phyloP scores from a whole-genome alignment of 1,140 invertebrate genomes.

The Lepidurus arcticus region DNA sequence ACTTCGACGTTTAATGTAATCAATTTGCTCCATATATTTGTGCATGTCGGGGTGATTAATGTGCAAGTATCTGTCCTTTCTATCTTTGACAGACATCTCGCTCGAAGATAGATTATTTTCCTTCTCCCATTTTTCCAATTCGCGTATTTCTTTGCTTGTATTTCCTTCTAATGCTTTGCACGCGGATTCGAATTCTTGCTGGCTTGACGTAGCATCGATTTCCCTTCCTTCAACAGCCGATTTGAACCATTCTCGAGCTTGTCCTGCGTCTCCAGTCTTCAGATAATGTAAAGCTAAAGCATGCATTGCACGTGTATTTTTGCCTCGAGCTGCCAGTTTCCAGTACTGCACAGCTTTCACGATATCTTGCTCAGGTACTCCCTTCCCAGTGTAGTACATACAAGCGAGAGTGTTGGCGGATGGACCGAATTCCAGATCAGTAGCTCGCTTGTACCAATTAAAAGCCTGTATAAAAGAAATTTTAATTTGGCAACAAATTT shows the following conservation, averaged over 20 bases:
- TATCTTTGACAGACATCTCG: too few species aligned
- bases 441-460: too few species aligned
- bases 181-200: not conserved
- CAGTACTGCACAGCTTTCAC: too few species aligned
- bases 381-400: too few species aligned
- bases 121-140: too few species aligned
- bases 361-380: too few species aligned
- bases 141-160: fast-evolving
- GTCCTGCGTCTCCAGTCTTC: not conserved
- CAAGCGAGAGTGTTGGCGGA: too few species aligned
- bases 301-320: slow-evolving; percentile 29
- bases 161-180: not conserved
- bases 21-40: not conserved
- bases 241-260: not conserved
- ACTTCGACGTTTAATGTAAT: not conserved
- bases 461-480: too few species aligned
- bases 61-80: not conserved
- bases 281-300: slow-evolving; percentile 25
- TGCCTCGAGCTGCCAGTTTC: too few species aligned
- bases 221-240: not conserved
- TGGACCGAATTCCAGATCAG: too few species aligned
- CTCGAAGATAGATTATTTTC: too few species aligned
- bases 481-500: too few species aligned
- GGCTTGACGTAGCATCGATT: not conserved
- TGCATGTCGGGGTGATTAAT: not conserved